Evolutionary conservation across 2,888 invertebrate species (phyloP).

Genomic region (Heliothis peltigera): DNA sequence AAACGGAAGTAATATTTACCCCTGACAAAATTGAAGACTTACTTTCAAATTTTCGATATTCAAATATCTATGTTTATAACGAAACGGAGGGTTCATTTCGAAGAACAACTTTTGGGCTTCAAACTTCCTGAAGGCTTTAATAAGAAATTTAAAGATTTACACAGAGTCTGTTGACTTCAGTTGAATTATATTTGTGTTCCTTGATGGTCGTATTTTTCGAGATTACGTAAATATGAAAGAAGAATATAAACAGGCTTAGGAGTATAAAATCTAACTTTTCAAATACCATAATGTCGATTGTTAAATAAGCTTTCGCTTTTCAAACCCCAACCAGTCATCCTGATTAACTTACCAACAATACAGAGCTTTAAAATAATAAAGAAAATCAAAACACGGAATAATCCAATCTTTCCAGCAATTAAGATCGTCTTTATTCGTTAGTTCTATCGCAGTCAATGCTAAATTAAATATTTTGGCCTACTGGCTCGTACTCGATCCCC

Average conservation of each 20-base stretch:
- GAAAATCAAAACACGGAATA: conserved; percentile 44
- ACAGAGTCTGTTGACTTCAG: conserved; percentile 31
- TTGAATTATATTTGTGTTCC: conserved; percentile 31
- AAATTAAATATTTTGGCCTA: conserved; percentile 60
- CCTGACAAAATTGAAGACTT: conserved; percentile 12
- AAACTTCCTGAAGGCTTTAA: conserved; percentile 62
- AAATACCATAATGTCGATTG: no score
- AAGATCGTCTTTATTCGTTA: conserved; percentile 46
- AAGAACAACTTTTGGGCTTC: conserved; percentile 57
- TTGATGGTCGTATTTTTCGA: not conserved
- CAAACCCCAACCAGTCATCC: not conserved
- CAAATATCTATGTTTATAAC: conserved; percentile 47
- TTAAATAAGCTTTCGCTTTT: not conserved
- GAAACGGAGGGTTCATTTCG: conserved; percentile 38
- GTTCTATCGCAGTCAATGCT: conserved; percentile 44
- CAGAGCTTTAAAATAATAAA: conserved; percentile 29
- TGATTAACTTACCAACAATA: conserved; percentile 7
- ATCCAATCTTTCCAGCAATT: conserved; percentile 52
- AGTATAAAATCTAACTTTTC: no score
- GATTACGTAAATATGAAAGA: no score
- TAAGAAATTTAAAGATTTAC: conserved; percentile 66
- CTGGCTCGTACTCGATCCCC: conserved; percentile 51
- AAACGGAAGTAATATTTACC: conserved; percentile 10
- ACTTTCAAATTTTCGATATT: conserved; percentile 26
- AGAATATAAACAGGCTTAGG: no score